These are phyloP conservation scores for Ctenochaetus hawaiiensis DNA, from an alignment of 2,797 vertebrate species.

Conservation along the genomic window DNA sequence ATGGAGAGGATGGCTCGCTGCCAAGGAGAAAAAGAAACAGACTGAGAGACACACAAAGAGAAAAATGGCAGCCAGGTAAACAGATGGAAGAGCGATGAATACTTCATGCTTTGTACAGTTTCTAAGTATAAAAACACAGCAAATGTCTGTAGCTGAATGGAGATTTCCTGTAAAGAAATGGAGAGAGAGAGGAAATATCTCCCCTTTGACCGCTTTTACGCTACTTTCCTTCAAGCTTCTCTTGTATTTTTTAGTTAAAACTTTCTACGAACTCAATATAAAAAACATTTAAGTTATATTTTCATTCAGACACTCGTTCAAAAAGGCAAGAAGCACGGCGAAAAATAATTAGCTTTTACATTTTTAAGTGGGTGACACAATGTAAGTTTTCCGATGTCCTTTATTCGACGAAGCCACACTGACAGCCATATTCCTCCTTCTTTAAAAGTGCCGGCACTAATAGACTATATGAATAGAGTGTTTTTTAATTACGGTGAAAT, in stretches of 20 bases:
- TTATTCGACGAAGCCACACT: slow-evolving; percentile 25
- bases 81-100: slow-evolving; percentile 39
- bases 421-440: slow-evolving; percentile 27
- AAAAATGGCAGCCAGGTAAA: slow-evolving; percentile 47
- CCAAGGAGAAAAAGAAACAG: slow-evolving; percentile 33
- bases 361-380: slow-evolving; percentile 39
- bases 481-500: slow-evolving; percentile 26
- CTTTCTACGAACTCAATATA: no score
- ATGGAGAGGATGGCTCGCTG: slow-evolving; percentile 51
- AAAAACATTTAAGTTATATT: background rate
- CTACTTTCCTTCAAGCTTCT: background rate
- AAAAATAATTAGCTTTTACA: slow-evolving; percentile 6
- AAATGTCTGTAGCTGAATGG: background rate
- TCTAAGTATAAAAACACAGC: background rate
- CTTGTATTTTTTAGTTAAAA: no score
- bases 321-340: background rate
- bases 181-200: background rate
- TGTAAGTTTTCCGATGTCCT: background rate
- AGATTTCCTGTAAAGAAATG: background rate
- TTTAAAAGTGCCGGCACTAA: slow-evolving; percentile 38
- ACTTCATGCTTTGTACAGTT: background rate
- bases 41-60: slow-evolving; percentile 35
- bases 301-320: background rate
- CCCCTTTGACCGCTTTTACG: background rate
- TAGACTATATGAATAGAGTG: slow-evolving; percentile 31